These are phyloP conservation scores for Volucella inanis DNA, from an alignment of 2,888 invertebrate species.

Conservation along the genomic window DNA sequence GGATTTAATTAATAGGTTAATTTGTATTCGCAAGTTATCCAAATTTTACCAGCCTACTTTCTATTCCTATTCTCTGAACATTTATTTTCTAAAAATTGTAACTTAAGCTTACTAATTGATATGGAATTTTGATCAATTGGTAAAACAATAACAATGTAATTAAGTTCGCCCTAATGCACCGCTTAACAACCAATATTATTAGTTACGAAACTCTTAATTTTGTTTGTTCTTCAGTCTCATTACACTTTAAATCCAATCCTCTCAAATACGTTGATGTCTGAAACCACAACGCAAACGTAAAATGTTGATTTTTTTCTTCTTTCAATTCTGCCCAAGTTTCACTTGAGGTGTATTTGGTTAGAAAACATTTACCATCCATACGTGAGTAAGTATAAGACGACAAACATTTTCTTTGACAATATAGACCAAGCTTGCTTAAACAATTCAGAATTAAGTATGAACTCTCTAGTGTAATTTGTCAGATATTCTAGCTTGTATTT, in stretches of 20 bases:
- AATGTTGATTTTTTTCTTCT: conserved; percentile 56
- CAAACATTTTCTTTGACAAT: conserved; percentile 24
- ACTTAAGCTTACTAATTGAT: background rate
- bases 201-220: conserved; percentile 32
- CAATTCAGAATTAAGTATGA: too few relatives aligned
- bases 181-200: conserved; percentile 29
- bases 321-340: conserved; percentile 25
- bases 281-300: conserved; percentile 8
- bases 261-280: conserved; percentile 1
- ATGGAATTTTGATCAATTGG: conserved; percentile 17
- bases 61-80: too few relatives aligned
- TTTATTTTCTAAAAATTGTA: too few relatives aligned
- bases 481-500: too few relatives aligned
- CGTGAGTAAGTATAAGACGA: conserved; percentile 6
- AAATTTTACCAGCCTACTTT: too few relatives aligned
- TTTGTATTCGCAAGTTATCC: too few relatives aligned
- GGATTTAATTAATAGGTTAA: too few relatives aligned
- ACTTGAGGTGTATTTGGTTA: conserved; percentile 29
- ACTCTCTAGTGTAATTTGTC: too few relatives aligned
- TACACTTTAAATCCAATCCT: conserved; percentile 35
- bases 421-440: background rate
- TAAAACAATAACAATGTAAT: conserved; percentile 49
- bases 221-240: background rate
- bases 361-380: conserved; percentile 39
- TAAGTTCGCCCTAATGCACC: conserved; percentile 21